Conservation (phyloP, 2,797 vertebrate species). For the Poecilia velifera region DNA sequence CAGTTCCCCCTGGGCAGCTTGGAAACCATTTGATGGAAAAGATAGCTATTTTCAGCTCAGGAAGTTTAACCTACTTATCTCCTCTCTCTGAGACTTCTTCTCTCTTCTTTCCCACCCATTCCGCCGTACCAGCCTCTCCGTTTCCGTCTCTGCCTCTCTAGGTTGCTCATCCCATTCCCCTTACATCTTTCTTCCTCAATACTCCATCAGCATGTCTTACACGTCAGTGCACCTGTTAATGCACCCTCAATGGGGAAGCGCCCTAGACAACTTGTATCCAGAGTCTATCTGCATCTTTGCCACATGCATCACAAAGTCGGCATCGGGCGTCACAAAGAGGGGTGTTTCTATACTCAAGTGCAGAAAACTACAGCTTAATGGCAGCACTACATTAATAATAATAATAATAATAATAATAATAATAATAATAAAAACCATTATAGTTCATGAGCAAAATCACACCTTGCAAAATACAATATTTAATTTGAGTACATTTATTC, state of each 20-base stretch:
- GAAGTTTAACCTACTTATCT: slow-evolving; percentile 85
- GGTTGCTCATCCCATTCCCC: neutral
- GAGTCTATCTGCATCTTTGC: neutral
- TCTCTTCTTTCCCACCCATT: slow-evolving; percentile 49
- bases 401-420: neutral
- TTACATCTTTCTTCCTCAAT: slow-evolving; percentile 1
- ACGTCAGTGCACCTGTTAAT: slow-evolving; percentile 1
- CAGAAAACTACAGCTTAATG: neutral
- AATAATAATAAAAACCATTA: too few species aligned
- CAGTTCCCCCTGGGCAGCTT: slow-evolving; percentile 72
- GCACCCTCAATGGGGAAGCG: neutral
- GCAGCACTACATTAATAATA: neutral
- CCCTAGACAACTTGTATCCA: neutral
- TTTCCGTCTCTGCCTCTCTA: neutral
- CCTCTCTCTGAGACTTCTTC: slow-evolving; percentile 61
- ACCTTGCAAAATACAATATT: neutral
- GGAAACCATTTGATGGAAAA: slow-evolving; percentile 76
- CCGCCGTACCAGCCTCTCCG: neutral
- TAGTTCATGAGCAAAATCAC: neutral
- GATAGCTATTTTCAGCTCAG: slow-evolving; percentile 81
- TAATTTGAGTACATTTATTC: neutral
- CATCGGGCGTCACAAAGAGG: too few species aligned
- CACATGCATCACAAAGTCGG: too few species aligned
- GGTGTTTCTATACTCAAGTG: neutral
- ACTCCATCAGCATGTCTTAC: slow-evolving; percentile 9